Conservation (phyloP, 2,113 vertebrate genomes). For the Holacanthus passer region DNA sequence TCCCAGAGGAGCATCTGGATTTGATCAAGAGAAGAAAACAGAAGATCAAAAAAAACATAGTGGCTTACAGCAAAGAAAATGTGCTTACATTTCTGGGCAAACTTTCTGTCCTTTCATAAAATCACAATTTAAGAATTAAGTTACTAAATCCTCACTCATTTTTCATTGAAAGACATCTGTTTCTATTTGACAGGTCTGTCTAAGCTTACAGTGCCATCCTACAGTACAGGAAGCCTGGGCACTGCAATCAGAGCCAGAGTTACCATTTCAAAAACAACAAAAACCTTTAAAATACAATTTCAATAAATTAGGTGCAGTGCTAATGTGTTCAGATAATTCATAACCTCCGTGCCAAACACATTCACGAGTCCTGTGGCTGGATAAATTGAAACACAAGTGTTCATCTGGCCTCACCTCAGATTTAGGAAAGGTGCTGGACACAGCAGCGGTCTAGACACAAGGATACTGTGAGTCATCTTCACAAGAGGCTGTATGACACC, state of each 20-base stretch:
- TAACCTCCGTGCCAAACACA: constrained; percentile 9
- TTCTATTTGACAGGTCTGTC: background rate
- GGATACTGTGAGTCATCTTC: background rate
- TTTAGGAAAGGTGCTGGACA: background rate
- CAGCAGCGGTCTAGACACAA: constrained; percentile 26
- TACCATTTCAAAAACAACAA: constrained; percentile 18
- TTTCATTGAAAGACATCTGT: background rate
- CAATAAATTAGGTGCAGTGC: constrained; percentile 55
- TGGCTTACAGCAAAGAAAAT: constrained; percentile 18
- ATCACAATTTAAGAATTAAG: background rate
- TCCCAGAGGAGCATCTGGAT: background rate
- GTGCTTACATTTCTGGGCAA: constrained; percentile 17
- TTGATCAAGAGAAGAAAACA: constrained; percentile 9
- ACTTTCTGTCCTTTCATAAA: background rate
- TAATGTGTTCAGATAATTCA: constrained; percentile 25
- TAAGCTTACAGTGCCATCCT: background rate
- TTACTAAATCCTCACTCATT: background rate
- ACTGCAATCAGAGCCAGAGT: background rate
- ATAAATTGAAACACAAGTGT: background rate
- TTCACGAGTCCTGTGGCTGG: constrained; percentile 21
- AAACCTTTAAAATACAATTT: constrained; percentile 20
- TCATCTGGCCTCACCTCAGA: background rate
- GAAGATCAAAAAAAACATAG: background rate
- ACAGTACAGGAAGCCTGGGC: background rate
- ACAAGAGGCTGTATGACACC: background rate